A percentile compares a stretch with the other conserved stretches of the same genome.
Conservation (phyloP, 2,888 invertebrate species). For the Hermodice carunculata region DNA sequence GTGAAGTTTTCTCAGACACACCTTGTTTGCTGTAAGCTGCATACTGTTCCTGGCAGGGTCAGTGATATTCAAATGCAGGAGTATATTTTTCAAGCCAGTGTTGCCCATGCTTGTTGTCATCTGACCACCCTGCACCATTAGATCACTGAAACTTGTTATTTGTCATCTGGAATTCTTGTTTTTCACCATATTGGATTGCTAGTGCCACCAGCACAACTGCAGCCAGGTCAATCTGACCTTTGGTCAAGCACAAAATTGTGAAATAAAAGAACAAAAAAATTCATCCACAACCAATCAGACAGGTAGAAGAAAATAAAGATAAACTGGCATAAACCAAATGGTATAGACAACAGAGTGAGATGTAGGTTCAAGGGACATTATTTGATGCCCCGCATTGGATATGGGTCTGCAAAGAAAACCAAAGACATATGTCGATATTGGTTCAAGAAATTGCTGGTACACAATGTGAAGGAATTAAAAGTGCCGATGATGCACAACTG, state of each 20-base stretch:
- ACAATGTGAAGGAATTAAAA: slow-evolving; percentile 93
- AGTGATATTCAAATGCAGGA: no score
- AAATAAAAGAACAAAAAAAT: slow-evolving; percentile 98
- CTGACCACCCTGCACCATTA: no score
- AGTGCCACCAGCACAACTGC: no score
- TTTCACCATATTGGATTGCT: no score
- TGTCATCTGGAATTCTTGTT: no score
- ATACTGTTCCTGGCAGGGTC: no score
- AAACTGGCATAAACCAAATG: slow-evolving; percentile 99
- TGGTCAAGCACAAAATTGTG: slow-evolving; percentile 76
- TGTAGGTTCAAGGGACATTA: slow-evolving; percentile 99
- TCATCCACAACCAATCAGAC: slow-evolving; percentile 98
- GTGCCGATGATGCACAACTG: slow-evolving; percentile 99
- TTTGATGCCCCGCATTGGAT: slow-evolving; percentile 99
- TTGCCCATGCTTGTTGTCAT: no score
- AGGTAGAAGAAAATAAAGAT: slow-evolving; percentile 96
- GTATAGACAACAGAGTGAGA: slow-evolving; percentile 99
- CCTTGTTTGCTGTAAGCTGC: no score
- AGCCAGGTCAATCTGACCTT: slow-evolving; percentile 64
- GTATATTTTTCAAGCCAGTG: no score
- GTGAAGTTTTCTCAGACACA: no score
- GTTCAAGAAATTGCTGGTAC: slow-evolving; percentile 94
- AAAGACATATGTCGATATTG: slow-evolving; percentile 98
- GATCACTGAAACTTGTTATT: no score
- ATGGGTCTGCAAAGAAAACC: slow-evolving; percentile 94